A percentile compares a stretch with the other conserved stretches of the same genome.
These are phyloP conservation scores for Plagodis dolabraria DNA, from an alignment of 2,888 invertebrate genomes.

Conservation along the genomic window DNA sequence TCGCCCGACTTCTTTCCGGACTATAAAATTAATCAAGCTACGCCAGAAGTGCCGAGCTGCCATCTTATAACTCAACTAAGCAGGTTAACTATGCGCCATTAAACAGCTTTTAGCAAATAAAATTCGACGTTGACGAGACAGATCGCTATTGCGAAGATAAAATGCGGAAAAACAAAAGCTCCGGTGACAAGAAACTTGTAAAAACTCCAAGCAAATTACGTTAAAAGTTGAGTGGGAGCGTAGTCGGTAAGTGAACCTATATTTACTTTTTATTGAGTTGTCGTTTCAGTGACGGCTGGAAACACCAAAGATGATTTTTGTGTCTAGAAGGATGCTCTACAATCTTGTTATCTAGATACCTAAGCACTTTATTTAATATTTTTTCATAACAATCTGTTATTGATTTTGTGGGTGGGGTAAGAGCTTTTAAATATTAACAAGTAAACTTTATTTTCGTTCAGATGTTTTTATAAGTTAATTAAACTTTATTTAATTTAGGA, in stretches of 20 bases:
- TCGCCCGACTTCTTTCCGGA: slow-evolving; percentile 22
- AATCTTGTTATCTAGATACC: slow-evolving; percentile 6
- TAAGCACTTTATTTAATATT: too few species aligned
- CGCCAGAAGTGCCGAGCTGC: slow-evolving; percentile 20
- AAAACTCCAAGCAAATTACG: slow-evolving; percentile 46
- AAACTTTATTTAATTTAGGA: too few species aligned
- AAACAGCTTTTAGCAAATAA: slow-evolving; percentile 48
- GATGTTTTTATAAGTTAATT: too few species aligned
- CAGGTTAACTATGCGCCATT: slow-evolving; percentile 43
- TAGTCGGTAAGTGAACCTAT: slow-evolving; percentile 35
- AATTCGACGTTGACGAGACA: slow-evolving; percentile 44
- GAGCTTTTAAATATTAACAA: not conserved
- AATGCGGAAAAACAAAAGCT: slow-evolving; percentile 42
- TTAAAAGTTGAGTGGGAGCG: slow-evolving; percentile 38
- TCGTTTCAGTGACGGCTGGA: slow-evolving; percentile 15
- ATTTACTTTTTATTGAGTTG: slow-evolving; percentile 39
- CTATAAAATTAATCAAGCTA: slow-evolving; percentile 29
- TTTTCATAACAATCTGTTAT: too few species aligned
- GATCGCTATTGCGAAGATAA: slow-evolving; percentile 36
- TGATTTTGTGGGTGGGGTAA: not conserved
- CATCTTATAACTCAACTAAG: slow-evolving; percentile 32
- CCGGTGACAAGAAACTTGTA: slow-evolving; percentile 41
- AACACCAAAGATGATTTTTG: slow-evolving; percentile 31
- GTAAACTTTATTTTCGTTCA: too few species aligned
- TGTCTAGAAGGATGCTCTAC: slow-evolving; percentile 6